Base-by-base conservation (phyloP, 1,140 invertebrate species). In the Drosophila busckii region DNA sequence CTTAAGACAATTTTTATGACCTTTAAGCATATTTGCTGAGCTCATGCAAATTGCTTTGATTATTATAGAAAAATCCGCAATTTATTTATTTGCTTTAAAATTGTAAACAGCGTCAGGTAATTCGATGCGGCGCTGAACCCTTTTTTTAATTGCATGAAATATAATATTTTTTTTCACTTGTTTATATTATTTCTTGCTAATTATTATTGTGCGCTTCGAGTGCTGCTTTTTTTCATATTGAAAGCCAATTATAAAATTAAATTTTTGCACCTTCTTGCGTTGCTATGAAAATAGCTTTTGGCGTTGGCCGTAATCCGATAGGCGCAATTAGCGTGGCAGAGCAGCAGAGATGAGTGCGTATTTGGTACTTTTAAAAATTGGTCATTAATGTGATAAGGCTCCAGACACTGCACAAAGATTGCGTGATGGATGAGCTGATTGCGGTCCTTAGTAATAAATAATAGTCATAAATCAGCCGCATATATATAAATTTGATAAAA, bases 91-190 rank as follows among this genome's bases (percentile, higher is more conserved):
- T 75, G 70, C 64, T 42, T 60, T 71, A 59, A 54, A 52, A 49
- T 49, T 58, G 64, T 80, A 76, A 66, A 78, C 70, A 53, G 31
- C 25, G 19, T 25, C 28, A 23, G 42, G 73, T 80, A 80, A 80
- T 65, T 73, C 56, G 54, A 80, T 78, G 56, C 29, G 22, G 7
- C 22, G 10, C 12, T 26, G 23, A 2, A 9, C 7, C 20, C 16
- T 15, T 70, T 67, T 75, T 82, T 82, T 80, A 82, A 80, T 80
- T 80, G 75, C 75, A 22, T 80, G 75, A 82, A 80, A 80, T 75
- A 75, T 82, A 80, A 80, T 80, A 82, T 80, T 80, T 80, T 56
- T 46, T 26, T 28, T 29, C 29, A n/a, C 22, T 7, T 65, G 31
- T 49, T 67, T 66, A 48, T 63, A 54, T 78, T 50, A 63, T 63